Percentiles rank a stretch among this genome's conserved stretches.
phyloP scores from a whole-genome alignment of 2,888 invertebrate species.

The Molorchus minor region DNA sequence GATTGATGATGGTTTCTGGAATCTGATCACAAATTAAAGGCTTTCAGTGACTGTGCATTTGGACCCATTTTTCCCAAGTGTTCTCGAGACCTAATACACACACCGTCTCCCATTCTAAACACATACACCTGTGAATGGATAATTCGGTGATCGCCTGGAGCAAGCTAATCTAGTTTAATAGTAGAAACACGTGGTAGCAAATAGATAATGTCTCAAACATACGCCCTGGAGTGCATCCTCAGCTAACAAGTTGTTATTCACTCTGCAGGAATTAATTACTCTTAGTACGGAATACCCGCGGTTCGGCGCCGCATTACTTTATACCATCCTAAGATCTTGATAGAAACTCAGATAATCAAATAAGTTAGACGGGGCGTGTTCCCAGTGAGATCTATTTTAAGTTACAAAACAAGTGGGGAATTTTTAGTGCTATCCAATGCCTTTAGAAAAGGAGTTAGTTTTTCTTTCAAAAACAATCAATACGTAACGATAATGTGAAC shows the following conservation, averaged over 20 bases:
- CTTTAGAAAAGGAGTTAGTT: neutral
- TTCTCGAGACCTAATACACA: too few species aligned
- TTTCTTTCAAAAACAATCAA: neutral
- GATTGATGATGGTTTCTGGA: too few species aligned
- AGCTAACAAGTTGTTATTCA: constrained; percentile 12
- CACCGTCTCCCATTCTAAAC: too few species aligned
- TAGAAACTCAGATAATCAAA: too few species aligned
- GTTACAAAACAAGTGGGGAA: neutral
- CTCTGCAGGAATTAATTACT: constrained; percentile 14
- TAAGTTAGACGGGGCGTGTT: too few species aligned
- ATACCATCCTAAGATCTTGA: neutral
- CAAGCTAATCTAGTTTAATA: neutral
- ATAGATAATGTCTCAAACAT: neutral
- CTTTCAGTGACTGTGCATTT: too few species aligned
- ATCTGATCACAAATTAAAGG: too few species aligned
- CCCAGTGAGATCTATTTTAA: neutral
- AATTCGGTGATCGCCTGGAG: neutral
- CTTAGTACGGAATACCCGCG: neutral
- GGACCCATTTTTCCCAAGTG: too few species aligned
- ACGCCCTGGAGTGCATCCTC: neutral
- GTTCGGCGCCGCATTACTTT: neutral
- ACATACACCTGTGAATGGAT: too few species aligned
- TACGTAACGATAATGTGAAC: neutral
- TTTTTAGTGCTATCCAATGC: neutral
- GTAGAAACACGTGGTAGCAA: neutral